Evolutionary conservation across 2,888 invertebrate species (phyloP), one percentile per base, ranked within the genome.

Genomic region (Trissolcus brochymenae): DNA sequence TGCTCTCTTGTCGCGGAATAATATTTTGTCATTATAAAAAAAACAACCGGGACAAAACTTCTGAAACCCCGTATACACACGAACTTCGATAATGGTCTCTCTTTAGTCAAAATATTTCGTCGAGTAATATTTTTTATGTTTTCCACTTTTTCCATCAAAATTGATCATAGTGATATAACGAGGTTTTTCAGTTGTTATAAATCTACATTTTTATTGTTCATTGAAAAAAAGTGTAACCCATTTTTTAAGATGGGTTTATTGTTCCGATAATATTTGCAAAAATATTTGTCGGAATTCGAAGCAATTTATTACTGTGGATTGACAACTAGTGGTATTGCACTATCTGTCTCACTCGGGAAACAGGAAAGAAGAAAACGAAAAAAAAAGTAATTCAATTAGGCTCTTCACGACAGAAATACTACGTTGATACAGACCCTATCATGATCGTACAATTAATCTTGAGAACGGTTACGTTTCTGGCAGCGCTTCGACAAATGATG

Each of bases 401-500:
- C 71, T 66, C 66, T 74, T 75, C 71, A 65, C 60, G 78, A 78
- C 78, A 72, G 71, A 68, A 78, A 78, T 78, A 78, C 71, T 75
- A 75, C 72, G 75, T 72, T 75, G 78, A 75, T 78, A 78, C 75
- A 75, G 78, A 68, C 72, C 78, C 72, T 72, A 75, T 72, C 72
- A 75, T 72, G 75, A 75, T 75, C 78, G 62, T 75, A 78, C 78
- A 75, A 78, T 75, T 78, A 75, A 78, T 76, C 78, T 75, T 78
- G 75, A 75, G 78, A 75, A 76, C 75, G 72, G 75, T 75, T 78
- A 75, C 78, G 72, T 78, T 78, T 78, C 78, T 78, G 78, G 78
- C 78, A 78, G 78, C 71, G 55, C 75, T 78, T 78, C 75, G 78
- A 78, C 78, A 75, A 78, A 78, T 78, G 78, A 78, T 78, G 78